Evolutionary conservation across 2,113 vertebrate genomes (phyloP).

Genomic region (Sinosuthora webbiana): DNA sequence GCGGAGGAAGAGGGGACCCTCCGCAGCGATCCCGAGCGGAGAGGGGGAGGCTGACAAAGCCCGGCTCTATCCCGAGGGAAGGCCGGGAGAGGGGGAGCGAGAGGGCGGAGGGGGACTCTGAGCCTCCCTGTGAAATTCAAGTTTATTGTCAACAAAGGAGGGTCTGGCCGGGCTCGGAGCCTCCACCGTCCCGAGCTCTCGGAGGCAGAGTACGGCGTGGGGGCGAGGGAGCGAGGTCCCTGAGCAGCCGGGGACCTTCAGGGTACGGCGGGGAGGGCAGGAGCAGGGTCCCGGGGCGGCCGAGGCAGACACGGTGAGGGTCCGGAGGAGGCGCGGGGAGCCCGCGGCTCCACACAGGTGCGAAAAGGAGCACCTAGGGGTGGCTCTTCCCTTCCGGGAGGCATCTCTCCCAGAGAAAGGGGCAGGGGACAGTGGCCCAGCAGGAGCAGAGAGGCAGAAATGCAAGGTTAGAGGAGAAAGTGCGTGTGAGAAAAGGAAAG

Average conservation of each 20-base stretch:
- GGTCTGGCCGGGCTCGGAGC: neutral
- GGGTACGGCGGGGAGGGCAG: neutral
- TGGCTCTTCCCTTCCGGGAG: neutral
- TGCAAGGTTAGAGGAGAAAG: neutral
- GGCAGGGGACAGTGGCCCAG: neutral
- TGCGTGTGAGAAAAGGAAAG: neutral
- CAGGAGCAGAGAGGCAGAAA: neutral
- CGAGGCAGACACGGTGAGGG: neutral
- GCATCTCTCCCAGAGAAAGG: neutral
- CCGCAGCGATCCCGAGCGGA: neutral
- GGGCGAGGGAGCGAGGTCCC: neutral
- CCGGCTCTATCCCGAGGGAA: neutral
- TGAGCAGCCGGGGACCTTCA: neutral
- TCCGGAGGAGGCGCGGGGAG: neutral
- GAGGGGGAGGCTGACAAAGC: neutral
- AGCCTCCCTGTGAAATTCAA: neutral
- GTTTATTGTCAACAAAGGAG: slow-evolving; percentile 32
- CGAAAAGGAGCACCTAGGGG: neutral
- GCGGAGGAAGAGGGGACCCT: neutral
- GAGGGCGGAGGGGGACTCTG: neutral
- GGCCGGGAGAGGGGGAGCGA: neutral
- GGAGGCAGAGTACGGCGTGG: neutral
- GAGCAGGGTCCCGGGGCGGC: neutral
- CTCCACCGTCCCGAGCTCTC: neutral
- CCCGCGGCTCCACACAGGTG: neutral